Base-by-base conservation (phyloP, 2,113 vertebrate species). In the Myotis brandtii region DNA sequence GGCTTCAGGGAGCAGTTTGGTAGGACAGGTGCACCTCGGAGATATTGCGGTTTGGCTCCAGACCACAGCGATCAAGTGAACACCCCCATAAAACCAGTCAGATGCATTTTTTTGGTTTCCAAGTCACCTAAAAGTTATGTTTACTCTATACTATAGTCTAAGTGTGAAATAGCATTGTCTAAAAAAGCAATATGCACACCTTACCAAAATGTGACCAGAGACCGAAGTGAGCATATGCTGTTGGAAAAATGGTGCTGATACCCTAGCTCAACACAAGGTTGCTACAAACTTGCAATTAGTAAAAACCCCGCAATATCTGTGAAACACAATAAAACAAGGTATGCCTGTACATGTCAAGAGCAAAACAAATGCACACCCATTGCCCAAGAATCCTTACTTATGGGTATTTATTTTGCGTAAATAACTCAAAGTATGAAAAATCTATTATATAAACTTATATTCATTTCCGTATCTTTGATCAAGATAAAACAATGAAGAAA, bases 341-440 rank as follows among this genome's bases (percentile, higher is more conserved):
- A 32, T 32, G 56, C 25, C 25, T 30, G 54, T 9, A 7, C 1
- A 3, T 5, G 64, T 56, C 5, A 37, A 80, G 48, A 67, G 6
- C 25, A 64, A 83, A 91, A 32, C 13, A 52, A 91, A 50, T 52
- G 21, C 23, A 40, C 11, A 54, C 3, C 5, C 25, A 1, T 3
- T n/a, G 46, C 6, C 6, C 18, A 54, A 16, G 27, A 46, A 52
- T 40, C 25, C 46, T 30, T 1, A 48, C 3, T 27, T 54, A 52
- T 6, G 14, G 30, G 5, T 70, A 76, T 92, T 87, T 69, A 48
- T 81, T 91, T 34, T 76, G 48, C 46, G 43, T 59, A 69, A 80
- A 81, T 48, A 85, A 56, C 56, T 70, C 34, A 87, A 94, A 87
- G 69, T 30, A n/a, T 90, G 32, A 81, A 88, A 94, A 64, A 20